These are phyloP conservation scores for Hypothenemus hampei DNA, from an alignment of 1,140 invertebrate species.

Conservation along the genomic window DNA sequence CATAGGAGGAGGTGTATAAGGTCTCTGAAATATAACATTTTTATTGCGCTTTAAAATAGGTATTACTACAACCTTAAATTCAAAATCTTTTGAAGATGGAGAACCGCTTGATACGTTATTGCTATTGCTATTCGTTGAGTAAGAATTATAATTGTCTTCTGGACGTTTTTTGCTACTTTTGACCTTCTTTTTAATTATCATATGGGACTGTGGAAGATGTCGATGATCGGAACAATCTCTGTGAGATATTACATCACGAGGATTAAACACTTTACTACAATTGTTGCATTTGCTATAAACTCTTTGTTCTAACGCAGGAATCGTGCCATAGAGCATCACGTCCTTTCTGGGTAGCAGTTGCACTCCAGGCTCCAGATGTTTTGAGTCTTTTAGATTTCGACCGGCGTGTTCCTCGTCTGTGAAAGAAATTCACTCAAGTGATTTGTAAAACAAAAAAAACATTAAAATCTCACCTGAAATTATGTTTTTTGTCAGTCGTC, in stretches of 20 bases:
- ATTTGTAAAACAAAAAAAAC: background rate
- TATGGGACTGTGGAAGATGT: constrained; percentile 11
- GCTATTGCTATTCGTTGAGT: constrained; percentile 10
- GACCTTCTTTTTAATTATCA: constrained; percentile 36
- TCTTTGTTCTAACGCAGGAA: constrained; percentile 37
- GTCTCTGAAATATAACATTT: constrained; percentile 26
- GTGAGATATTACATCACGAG: constrained; percentile 30
- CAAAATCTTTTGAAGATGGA: constrained; percentile 7
- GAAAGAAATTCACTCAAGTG: background rate
- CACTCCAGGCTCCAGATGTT: constrained; percentile 26
- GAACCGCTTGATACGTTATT: background rate
- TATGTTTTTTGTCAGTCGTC: constrained; percentile 11
- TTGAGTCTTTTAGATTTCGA: constrained; percentile 3
- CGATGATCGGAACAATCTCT: constrained; percentile 30
- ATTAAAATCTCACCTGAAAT: background rate
- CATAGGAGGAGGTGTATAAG: constrained; percentile 20
- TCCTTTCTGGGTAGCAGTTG: constrained; percentile 32
- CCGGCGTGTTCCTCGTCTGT: constrained; percentile 11
- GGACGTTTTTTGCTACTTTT: constrained; percentile 30
- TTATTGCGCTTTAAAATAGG: constrained; percentile 6
- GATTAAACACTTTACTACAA: constrained; percentile 36
- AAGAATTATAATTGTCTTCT: constrained; percentile 10
- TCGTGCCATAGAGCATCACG: constrained; percentile 34
- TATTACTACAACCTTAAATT: constrained; percentile 22
- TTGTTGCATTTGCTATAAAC: constrained; percentile 33